These are phyloP conservation scores for Blastomussa wellsi DNA, from an alignment of 92 coral and sea anemone species.

Conservation along the genomic window DNA sequence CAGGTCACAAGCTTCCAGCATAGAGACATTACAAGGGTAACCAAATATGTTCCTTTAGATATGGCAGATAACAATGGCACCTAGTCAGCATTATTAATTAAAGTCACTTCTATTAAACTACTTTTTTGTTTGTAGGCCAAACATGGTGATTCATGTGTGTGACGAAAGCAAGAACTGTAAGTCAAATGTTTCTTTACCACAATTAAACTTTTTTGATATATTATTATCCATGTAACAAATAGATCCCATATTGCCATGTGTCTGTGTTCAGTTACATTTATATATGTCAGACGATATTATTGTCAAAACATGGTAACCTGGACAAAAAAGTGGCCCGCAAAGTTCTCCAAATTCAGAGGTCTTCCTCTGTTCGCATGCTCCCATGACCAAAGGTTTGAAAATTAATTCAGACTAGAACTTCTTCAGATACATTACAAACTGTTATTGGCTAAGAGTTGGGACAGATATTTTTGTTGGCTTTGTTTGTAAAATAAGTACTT, in stretches of 20 bases:
- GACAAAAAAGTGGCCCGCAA: too few relatives aligned
- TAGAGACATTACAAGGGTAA: slow-evolving; percentile 58
- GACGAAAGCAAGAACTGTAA: slow-evolving; percentile 99
- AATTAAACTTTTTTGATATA: neutral
- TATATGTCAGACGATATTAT: too few relatives aligned
- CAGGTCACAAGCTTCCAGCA: slow-evolving; percentile 40
- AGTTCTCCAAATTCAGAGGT: too few relatives aligned
- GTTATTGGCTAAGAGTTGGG: too few relatives aligned
- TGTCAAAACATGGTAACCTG: too few relatives aligned
- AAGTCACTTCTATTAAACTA: too few relatives aligned
- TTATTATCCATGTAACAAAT: neutral
- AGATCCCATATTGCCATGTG: too few relatives aligned
- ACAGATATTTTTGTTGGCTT: neutral
- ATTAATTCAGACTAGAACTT: too few relatives aligned
- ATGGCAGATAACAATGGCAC: neutral
- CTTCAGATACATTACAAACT: too few relatives aligned
- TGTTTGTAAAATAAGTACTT: neutral
- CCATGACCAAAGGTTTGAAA: too few relatives aligned
- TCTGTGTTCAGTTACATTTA: too few relatives aligned
- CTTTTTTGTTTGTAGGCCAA: slow-evolving; percentile 65
- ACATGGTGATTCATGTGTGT: slow-evolving; percentile 99
- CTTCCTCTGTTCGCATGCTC: too few relatives aligned
- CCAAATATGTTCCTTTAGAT: neutral
- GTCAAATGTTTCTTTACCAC: slow-evolving; percentile 23
- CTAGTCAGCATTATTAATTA: neutral